Percentiles rank a stretch among this genome's conserved stretches.
Conservation (phyloP, 2,888 invertebrate species). For the Protophormia terraenovae region DNA sequence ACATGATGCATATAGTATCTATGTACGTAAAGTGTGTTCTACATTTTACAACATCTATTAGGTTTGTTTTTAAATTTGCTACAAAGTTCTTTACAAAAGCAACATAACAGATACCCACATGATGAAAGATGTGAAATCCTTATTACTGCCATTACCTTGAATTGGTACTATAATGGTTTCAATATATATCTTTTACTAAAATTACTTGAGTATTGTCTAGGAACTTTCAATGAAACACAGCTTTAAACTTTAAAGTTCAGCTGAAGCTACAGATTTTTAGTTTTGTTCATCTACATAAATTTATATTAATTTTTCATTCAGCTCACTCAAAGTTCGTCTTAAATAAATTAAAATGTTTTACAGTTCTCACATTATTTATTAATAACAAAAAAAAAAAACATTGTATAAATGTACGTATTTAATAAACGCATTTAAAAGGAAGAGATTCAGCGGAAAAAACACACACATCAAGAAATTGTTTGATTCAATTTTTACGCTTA, state of each 20-base stretch:
- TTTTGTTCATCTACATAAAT: no score
- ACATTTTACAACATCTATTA: background rate
- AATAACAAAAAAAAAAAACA: no score
- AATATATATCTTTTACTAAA: no score
- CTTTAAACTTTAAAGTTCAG: no score
- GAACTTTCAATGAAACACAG: no score
- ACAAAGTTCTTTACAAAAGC: background rate
- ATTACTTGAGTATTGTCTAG: no score
- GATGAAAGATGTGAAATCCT: no score
- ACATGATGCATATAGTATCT: constrained; percentile 15
- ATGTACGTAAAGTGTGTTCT: background rate
- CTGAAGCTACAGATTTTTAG: no score
- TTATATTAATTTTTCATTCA: background rate
- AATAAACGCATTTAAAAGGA: constrained; percentile 28
- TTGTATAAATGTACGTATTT: background rate
- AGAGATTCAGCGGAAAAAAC: constrained; percentile 9
- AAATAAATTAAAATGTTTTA: constrained; percentile 30
- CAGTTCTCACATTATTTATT: background rate
- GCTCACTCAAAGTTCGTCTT: background rate
- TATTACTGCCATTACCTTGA: no score
- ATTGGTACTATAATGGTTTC: no score
- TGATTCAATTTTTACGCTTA: constrained; percentile 54
- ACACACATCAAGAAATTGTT: constrained; percentile 38
- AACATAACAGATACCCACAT: no score
- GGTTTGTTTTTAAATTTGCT: background rate